A percentile compares a stretch with the other conserved stretches of the same genome.
Conservation (phyloP, 2,113 vertebrate species). For the Hypocryptadius cinnamomeus region DNA sequence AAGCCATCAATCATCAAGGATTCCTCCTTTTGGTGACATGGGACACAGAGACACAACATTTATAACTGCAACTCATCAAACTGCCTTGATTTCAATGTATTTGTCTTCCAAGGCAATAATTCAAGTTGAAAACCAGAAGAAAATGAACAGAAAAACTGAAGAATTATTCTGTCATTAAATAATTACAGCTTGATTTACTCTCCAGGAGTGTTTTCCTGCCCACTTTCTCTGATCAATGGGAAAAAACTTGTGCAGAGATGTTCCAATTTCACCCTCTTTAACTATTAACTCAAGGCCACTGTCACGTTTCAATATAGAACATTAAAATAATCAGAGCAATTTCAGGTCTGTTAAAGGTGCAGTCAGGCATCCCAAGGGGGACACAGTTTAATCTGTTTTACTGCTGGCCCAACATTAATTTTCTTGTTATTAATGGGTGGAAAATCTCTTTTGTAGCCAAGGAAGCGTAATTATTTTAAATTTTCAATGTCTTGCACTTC, state of each 20-base stretch:
- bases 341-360: constrained; percentile 77
- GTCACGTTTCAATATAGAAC: constrained; percentile 61
- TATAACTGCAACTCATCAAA: neutral
- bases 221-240: constrained; percentile 43
- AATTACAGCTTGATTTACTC: neutral
- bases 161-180: neutral
- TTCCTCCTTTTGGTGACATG: neutral
- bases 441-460: constrained; percentile 72
- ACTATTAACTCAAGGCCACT: constrained; percentile 69
- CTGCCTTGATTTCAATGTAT: neutral
- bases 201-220: constrained; percentile 14
- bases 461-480: constrained; percentile 76
- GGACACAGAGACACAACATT: neutral
- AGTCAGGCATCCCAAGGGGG: constrained; percentile 73
- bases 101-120: neutral
- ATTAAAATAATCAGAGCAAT: constrained; percentile 72
- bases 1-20: neutral
- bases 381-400: constrained; percentile 77
- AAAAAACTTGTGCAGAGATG: constrained; percentile 23
- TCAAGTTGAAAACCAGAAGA: neutral
- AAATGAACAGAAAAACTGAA: neutral
- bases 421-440: constrained; percentile 81
- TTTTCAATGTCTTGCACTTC: constrained; percentile 67
- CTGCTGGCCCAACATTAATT: constrained; percentile 78
- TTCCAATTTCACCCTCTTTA: constrained; percentile 67